These are phyloP conservation scores for Drosophila helvetica DNA, from an alignment of 2,888 invertebrate species.

Conservation along the genomic window DNA sequence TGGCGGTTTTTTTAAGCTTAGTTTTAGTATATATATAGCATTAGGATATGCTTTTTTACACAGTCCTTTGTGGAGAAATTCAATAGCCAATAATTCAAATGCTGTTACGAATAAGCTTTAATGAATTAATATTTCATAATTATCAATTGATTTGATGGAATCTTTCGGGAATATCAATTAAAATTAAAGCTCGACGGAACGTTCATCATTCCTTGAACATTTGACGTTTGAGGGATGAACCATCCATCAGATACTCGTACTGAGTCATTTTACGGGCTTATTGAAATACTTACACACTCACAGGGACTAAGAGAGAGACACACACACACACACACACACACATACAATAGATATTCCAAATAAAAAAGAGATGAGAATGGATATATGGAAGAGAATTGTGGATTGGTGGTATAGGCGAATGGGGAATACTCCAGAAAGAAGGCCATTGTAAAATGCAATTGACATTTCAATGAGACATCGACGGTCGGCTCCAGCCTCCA, in stretches of 20 bases:
- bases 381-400: constrained; percentile 2
- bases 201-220: constrained; percentile 3
- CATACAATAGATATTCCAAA: constrained; percentile 32
- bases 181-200: neutral
- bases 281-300: constrained; percentile 36
- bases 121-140: too few relatives aligned
- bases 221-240: neutral
- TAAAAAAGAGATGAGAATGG: constrained; percentile 24
- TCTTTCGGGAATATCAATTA: too few relatives aligned
- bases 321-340: neutral
- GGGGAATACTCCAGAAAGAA: constrained; percentile 9
- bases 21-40: too few relatives aligned
- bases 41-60: too few relatives aligned
- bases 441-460: constrained; percentile 65
- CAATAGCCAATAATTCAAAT: too few relatives aligned
- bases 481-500: constrained; percentile 1
- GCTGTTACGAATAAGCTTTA: too few relatives aligned
- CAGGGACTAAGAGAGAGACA: constrained; percentile 7
- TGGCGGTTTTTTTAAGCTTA: too few relatives aligned
- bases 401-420: neutral
- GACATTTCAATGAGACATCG: constrained; percentile 65
- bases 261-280: constrained; percentile 40
- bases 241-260: constrained; percentile 36
- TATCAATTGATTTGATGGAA: too few relatives aligned
- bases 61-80: too few relatives aligned